These are phyloP conservation scores for Stramonita haemastoma DNA, from an alignment of 2,888 invertebrate species.

Conservation along the genomic window DNA sequence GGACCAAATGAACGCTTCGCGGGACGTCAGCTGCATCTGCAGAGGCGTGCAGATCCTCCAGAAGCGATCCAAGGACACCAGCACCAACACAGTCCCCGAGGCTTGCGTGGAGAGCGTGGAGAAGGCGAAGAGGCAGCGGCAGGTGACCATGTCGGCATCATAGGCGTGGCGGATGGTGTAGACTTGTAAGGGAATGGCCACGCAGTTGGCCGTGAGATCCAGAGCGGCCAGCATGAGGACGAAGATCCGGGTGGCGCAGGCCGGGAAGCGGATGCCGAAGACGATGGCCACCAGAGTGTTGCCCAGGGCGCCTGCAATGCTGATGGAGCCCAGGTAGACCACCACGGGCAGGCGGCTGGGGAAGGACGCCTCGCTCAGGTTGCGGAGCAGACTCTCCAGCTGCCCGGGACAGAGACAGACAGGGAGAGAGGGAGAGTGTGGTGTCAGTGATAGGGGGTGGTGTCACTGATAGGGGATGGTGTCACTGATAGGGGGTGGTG, in stretches of 20 bases:
- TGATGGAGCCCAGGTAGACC: background rate
- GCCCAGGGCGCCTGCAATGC: background rate
- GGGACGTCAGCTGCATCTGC: constrained; percentile 49
- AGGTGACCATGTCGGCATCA: constrained; percentile 47
- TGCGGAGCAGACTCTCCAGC: background rate
- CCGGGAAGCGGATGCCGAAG: background rate
- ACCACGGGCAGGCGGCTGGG: background rate
- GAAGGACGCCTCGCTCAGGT: constrained; percentile 17
- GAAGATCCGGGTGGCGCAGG: constrained; percentile 37
- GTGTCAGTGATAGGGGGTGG: too few relatives aligned
- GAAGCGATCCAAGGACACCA: constrained; percentile 56
- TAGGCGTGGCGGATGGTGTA: constrained; percentile 56
- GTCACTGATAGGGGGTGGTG: too few relatives aligned
- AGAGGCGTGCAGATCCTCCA: constrained; percentile 57
- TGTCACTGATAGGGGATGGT: too few relatives aligned
- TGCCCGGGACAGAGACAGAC: background rate
- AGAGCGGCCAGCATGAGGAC: constrained; percentile 55
- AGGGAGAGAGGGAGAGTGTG: background rate
- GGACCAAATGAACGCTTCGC: constrained; percentile 46
- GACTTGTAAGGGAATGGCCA: constrained; percentile 55
- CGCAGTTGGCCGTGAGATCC: constrained; percentile 53
- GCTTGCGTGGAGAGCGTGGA: constrained; percentile 50
- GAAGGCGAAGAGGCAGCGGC: constrained; percentile 52
- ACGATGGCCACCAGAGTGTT: background rate
- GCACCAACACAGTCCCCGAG: constrained; percentile 55